A percentile compares a stretch with the other conserved stretches of the same genome.
These are phyloP conservation scores for Pseudorhombus dupliciocellatus DNA, from an alignment of 2,113 vertebrate species.

Conservation along the genomic window DNA sequence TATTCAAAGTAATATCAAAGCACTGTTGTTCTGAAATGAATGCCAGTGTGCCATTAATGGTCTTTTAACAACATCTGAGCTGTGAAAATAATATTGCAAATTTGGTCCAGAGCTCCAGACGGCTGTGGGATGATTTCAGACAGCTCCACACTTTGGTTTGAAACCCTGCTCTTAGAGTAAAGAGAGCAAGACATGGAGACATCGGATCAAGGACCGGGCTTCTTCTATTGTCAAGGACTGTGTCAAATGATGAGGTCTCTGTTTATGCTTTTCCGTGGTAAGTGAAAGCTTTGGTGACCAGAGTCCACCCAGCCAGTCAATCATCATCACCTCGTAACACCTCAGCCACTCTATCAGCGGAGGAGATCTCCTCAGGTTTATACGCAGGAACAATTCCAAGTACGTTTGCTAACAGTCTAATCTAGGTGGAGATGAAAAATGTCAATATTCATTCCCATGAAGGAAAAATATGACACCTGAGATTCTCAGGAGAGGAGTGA, in stretches of 20 bases:
- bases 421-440: slow-evolving; percentile 67
- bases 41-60: slow-evolving; percentile 48
- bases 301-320: slow-evolving; percentile 54
- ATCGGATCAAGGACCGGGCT: not conserved
- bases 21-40: slow-evolving; percentile 47
- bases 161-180: not conserved
- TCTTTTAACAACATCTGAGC: slow-evolving; percentile 41
- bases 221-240: slow-evolving; percentile 24
- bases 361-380: slow-evolving; percentile 38
- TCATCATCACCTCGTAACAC: slow-evolving; percentile 63
- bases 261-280: slow-evolving; percentile 12
- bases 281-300: not conserved
- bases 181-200: not conserved
- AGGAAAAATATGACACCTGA: slow-evolving; percentile 59
- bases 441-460: slow-evolving; percentile 72
- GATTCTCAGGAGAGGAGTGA: slow-evolving; percentile 31
- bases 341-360: slow-evolving; percentile 42
- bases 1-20: slow-evolving; percentile 20
- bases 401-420: slow-evolving; percentile 63
- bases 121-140: slow-evolving; percentile 28
- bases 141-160: slow-evolving; percentile 5
- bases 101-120: slow-evolving; percentile 18
- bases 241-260: slow-evolving; percentile 28
- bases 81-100: slow-evolving; percentile 27
- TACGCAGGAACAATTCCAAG: slow-evolving; percentile 58